Conservation (phyloP, 1,140 invertebrate species). For the Vanessa atalanta region DNA sequence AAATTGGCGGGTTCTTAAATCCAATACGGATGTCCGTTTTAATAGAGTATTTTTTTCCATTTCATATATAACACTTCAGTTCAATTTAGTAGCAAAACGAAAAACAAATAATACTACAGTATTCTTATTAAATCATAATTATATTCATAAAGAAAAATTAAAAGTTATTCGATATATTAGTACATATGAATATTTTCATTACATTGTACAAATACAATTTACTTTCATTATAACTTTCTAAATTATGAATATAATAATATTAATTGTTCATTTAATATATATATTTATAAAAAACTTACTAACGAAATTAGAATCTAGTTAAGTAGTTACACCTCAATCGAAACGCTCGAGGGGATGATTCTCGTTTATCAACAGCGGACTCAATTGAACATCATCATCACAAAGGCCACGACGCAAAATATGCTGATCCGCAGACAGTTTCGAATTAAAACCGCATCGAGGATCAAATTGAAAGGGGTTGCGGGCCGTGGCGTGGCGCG, state of each 20-base stretch:
- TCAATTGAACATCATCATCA: constrained; percentile 60
- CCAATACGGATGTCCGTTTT: constrained; percentile 51
- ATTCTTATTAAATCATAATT: too few species aligned
- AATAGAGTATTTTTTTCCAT: background rate
- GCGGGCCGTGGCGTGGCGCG: constrained; percentile 55
- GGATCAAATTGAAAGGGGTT: constrained; percentile 69
- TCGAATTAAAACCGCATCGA: constrained; percentile 66
- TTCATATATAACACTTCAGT: background rate
- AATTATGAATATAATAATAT: too few species aligned
- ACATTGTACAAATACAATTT: too few species aligned
- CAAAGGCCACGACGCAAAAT: constrained; percentile 65
- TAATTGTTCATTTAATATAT: background rate
- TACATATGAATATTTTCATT: too few species aligned
- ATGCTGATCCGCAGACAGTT: constrained; percentile 72
- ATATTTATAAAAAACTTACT: background rate
- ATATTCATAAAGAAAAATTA: too few species aligned
- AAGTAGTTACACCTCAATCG: constrained; percentile 19
- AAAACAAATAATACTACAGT: too few species aligned
- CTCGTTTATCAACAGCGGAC: constrained; percentile 58
- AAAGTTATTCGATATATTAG: too few species aligned
- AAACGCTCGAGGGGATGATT: constrained; percentile 14
- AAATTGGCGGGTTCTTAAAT: constrained; percentile 16
- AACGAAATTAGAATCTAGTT: background rate
- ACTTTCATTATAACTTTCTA: too few species aligned
- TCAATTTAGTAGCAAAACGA: background rate